Percentiles rank a stretch among this genome's conserved stretches.
phyloP scores from a whole-genome alignment of 2,888 invertebrate genomes.

The Crossocerus cetratus region DNA sequence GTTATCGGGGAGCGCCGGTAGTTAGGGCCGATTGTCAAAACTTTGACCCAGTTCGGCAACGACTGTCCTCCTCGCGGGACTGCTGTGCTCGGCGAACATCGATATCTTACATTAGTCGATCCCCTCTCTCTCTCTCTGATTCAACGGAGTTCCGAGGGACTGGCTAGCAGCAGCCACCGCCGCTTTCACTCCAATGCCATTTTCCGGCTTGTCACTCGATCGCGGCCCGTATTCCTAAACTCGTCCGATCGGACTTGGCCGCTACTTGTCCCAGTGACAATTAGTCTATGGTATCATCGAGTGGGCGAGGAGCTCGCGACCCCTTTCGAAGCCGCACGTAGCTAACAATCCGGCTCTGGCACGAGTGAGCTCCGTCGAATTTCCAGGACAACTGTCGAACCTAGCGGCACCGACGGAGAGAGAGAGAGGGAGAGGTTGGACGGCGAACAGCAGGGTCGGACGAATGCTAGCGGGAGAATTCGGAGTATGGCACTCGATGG shows the following conservation, averaged over 20 bases:
- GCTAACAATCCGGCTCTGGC: too few species aligned
- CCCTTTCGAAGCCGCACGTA: too few species aligned
- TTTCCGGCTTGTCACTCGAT: too few species aligned
- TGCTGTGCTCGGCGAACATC: not conserved
- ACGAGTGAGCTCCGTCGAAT: too few species aligned
- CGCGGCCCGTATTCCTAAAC: too few species aligned
- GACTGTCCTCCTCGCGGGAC: not conserved
- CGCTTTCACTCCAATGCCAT: too few species aligned
- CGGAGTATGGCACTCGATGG: too few species aligned
- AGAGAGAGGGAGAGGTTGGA: slow-evolving; percentile 3
- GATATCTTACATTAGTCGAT: not conserved
- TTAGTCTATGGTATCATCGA: too few species aligned
- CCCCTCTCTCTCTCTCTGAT: not conserved
- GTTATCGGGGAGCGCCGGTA: not conserved
- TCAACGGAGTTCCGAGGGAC: not conserved
- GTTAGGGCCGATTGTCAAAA: slow-evolving; percentile 2
- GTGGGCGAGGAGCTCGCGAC: too few species aligned
- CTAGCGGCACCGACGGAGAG: not conserved
- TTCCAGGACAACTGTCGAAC: too few species aligned
- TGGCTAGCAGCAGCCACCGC: not conserved
- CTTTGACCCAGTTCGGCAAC: slow-evolving; percentile 1
- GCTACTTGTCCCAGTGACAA: too few species aligned
- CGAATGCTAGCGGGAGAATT: not conserved
- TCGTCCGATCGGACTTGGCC: too few species aligned
- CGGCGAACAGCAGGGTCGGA: not conserved